Evolutionary conservation across 1,140 invertebrate species (phyloP), one percentile per base, ranked within the genome.

Genomic region (Eurosta solidaginis): DNA sequence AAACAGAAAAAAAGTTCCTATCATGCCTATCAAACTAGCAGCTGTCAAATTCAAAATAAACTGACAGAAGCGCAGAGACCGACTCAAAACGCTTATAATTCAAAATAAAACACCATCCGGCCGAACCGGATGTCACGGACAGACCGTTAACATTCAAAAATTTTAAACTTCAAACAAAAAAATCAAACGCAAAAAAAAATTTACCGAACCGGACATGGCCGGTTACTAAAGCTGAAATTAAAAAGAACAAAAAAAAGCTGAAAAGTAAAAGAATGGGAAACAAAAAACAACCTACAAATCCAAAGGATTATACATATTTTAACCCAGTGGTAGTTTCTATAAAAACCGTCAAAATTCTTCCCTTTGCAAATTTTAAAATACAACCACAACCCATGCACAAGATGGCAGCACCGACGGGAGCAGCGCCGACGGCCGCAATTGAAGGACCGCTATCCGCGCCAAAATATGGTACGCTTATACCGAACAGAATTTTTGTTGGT

Each of bases 401-500:
- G 36, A 86, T 87, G 75, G 78, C 85, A 76, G 82, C 83, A 75
- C 85, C 85, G 22, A 78, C 74, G 63, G 84, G 83, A 29, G 73
- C 84, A 49, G 80, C 84, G 45, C 79, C 83, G 74, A 78, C 83
- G 80, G 84, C 82, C 40, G 81, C 80, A 49, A 54, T 88, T 52
- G 86, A 88, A 45, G 89, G 89, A 22, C 89, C 90, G n/a, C 88
- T 89, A 36, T 89, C 92, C 79, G 92, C 92, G 17, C 93, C 92
- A 17, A 94, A 93, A 87, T 93, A 91, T 83, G 94, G 94, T 74
- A 94, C 93, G 50, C 88, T 95, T 54, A 95, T 98, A 81, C 96
- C 97, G 78, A 98, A 97, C 89, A 91, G 96, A 84, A 96, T 98
- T 83, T 98, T 98, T 90, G 87, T 88, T 76, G 87, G 87, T 73